Conservation (phyloP, 2,113 vertebrate genomes). For the Neotoma lepida region DNA sequence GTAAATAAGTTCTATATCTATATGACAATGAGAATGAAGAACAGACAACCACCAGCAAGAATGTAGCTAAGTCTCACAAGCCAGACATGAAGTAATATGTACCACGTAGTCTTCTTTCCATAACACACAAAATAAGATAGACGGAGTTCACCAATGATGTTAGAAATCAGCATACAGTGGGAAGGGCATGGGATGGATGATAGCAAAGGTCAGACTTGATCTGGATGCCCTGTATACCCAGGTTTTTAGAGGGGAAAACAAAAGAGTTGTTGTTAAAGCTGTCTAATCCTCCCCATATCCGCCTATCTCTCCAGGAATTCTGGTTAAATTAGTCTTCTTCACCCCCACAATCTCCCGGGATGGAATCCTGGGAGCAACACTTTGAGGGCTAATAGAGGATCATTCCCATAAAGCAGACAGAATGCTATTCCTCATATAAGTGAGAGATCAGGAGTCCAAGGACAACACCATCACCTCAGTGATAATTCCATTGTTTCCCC, state of each 20-base stretch:
- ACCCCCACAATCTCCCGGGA: constrained; percentile 17
- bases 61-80: not conserved
- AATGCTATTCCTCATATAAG: constrained; percentile 1
- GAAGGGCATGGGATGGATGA: not conserved
- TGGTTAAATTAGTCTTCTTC: constrained; percentile 30
- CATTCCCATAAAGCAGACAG: constrained; percentile 1
- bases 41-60: not conserved
- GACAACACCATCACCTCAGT: constrained; percentile 2
- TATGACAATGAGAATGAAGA: constrained; percentile 2
- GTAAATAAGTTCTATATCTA: not conserved
- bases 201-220: not conserved
- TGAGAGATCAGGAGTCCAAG: not conserved
- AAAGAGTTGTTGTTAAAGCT: constrained; percentile 38
- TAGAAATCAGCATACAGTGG: not conserved
- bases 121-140: constrained; percentile 3
- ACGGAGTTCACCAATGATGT: not conserved
- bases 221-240: not conserved
- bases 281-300: not conserved
- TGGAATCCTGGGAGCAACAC: not conserved
- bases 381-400: constrained; percentile 43
- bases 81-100: not conserved
- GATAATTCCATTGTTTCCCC: not conserved
- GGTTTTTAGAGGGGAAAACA: not conserved
- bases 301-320: not conserved
- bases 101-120: not conserved